Evolutionary conservation across 1,140 invertebrate genomes (phyloP).

Genomic region (Polypedilum pembai): DNA sequence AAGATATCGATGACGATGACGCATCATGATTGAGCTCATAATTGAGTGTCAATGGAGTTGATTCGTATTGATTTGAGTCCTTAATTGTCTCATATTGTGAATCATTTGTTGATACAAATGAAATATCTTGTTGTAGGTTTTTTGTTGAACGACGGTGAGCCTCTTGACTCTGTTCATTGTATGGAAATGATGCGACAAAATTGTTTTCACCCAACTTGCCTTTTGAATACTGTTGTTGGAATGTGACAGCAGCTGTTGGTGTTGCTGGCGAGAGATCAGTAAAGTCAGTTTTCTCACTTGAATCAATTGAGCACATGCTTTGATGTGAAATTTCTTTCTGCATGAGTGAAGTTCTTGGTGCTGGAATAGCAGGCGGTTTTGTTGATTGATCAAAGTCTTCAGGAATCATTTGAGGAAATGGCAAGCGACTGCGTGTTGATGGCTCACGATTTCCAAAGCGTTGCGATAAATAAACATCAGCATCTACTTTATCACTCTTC

Average conservation of each 20-base stretch:
- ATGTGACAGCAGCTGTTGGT: conserved; percentile 34
- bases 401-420: conserved; percentile 47
- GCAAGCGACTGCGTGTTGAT: conserved; percentile 50
- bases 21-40: conserved; percentile 30
- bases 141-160: conserved; percentile 42
- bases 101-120: conserved; percentile 48
- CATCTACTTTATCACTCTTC: conserved; percentile 36
- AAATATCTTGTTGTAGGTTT: conserved; percentile 41
- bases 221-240: conserved; percentile 31
- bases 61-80: conserved; percentile 31
- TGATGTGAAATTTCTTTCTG: conserved; percentile 49
- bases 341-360: conserved; percentile 40
- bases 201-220: conserved; percentile 11
- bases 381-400: conserved; percentile 35
- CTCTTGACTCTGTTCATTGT: conserved; percentile 41
- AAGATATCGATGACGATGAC: conserved; percentile 33
- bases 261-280: conserved; percentile 42
- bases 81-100: conserved; percentile 55
- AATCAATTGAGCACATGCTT: conserved; percentile 45
- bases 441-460: conserved; percentile 49
- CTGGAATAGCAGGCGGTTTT: conserved; percentile 33
- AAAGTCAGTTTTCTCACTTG: conserved; percentile 43
- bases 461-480: conserved; percentile 49
- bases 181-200: conserved; percentile 41
- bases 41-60: conserved; percentile 30